Percentiles rank a stretch among this genome's conserved stretches.
phyloP scores from a whole-genome alignment of 2,797 vertebrate species.

The Smutsia gigantea region DNA sequence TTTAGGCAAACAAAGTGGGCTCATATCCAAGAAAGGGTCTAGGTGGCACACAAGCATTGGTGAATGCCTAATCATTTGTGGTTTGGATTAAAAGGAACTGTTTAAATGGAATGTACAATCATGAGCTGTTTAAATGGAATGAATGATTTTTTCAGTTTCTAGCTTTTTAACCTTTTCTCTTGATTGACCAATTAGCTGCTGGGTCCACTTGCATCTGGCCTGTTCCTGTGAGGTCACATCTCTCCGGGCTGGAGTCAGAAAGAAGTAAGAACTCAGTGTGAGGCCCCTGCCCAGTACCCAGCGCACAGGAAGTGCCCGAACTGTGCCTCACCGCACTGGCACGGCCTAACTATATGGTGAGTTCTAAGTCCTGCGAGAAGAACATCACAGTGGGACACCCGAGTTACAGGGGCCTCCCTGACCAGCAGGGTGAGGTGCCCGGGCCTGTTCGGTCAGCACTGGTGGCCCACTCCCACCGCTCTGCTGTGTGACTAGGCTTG shows the following conservation, averaged over 20 bases:
- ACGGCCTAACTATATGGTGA: background rate
- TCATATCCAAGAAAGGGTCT: background rate
- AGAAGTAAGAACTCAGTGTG: background rate
- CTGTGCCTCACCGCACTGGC: fast-evolving
- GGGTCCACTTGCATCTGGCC: background rate
- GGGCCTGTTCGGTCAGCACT: background rate
- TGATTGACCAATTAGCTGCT: background rate
- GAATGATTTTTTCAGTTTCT: background rate
- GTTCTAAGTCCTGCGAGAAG: background rate
- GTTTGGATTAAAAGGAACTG: background rate
- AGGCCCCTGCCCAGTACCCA: background rate
- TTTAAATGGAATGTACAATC: background rate
- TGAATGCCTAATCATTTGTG: background rate
- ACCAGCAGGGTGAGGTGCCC: background rate
- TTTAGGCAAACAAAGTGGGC: background rate
- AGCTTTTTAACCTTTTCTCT: background rate
- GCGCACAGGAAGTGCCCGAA: background rate
- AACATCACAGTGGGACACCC: background rate
- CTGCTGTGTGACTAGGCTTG: background rate
- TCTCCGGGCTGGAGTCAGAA: background rate
- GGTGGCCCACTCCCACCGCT: background rate
- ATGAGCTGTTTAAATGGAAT: background rate
- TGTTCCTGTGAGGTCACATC: background rate
- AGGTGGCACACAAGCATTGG: background rate
- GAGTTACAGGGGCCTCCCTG: background rate